Percentiles rank a stretch among this genome's conserved stretches.
Conservation (phyloP, 2,888 invertebrate species). For the Alcis repandata region DNA sequence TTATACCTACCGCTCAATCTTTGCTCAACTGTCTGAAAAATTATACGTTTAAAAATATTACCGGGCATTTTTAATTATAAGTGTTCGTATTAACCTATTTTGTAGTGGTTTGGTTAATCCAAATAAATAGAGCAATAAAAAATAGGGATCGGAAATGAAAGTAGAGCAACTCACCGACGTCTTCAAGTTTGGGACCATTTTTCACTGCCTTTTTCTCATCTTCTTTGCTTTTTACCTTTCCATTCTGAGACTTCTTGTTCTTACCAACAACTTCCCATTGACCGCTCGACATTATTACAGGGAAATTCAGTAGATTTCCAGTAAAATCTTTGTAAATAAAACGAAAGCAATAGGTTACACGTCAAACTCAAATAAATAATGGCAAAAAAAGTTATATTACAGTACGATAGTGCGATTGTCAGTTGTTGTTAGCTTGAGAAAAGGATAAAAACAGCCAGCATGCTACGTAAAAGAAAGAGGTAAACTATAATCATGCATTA, state of each 20-base stretch:
- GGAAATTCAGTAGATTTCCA: slow-evolving; percentile 52
- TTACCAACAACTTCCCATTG: slow-evolving; percentile 92
- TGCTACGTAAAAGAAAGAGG: slow-evolving; percentile 44
- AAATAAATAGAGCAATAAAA: slow-evolving; percentile 4
- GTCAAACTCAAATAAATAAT: slow-evolving; percentile 75
- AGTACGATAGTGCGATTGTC: background rate
- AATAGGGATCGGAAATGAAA: slow-evolving; percentile 34
- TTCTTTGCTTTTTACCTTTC: slow-evolving; percentile 83
- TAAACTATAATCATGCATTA: background rate
- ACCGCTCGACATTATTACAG: slow-evolving; percentile 79
- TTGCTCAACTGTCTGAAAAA: no score
- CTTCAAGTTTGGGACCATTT: slow-evolving; percentile 90
- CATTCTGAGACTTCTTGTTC: slow-evolving; percentile 87
- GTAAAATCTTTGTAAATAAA: slow-evolving; percentile 75
- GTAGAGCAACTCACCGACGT: slow-evolving; percentile 88
- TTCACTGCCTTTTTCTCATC: slow-evolving; percentile 88
- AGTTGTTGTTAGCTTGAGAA: background rate
- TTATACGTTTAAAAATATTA: background rate
- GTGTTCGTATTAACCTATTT: no score
- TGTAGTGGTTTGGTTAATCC: slow-evolving; percentile 11
- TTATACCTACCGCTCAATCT: no score
- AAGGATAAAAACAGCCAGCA: background rate
- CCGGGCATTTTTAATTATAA: slow-evolving; percentile 9
- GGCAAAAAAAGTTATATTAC: slow-evolving; percentile 50
- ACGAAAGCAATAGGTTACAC: slow-evolving; percentile 77